A percentile compares a stretch with the other conserved stretches of the same genome.
phyloP scores from a whole-genome alignment of 92 coral and sea anemone species.

The Porites divaricata region DNA sequence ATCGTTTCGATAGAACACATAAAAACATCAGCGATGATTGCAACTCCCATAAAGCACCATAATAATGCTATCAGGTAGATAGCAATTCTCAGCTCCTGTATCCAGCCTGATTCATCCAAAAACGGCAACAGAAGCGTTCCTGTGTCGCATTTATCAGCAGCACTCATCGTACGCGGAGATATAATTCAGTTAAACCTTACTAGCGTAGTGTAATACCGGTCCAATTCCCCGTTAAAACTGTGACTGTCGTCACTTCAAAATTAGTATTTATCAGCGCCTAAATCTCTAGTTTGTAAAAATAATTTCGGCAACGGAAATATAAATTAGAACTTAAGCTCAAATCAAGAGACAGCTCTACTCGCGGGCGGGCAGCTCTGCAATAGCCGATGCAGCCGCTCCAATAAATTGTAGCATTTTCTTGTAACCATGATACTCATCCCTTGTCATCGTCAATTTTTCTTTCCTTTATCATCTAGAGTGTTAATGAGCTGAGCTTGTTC shows the following conservation, averaged over 20 bases:
- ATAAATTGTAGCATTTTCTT: background rate
- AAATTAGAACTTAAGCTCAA: slow-evolving; percentile 10
- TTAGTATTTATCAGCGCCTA: background rate
- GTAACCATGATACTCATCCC: background rate
- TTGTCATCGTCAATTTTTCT: background rate
- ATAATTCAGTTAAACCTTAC: background rate
- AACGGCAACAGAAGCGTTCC: slow-evolving; percentile 83
- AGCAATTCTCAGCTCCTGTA: slow-evolving; percentile 69
- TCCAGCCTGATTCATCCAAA: slow-evolving; percentile 94
- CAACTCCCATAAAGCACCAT: slow-evolving; percentile 99
- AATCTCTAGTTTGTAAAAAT: slow-evolving; percentile 25
- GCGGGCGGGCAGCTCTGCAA: background rate
- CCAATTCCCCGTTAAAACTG: background rate
- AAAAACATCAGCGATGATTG: slow-evolving; percentile 94
- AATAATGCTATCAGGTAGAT: slow-evolving; percentile 83
- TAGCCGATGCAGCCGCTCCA: background rate
- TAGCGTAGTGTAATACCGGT: background rate
- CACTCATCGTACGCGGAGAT: slow-evolving; percentile 13
- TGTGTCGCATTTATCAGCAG: slow-evolving; percentile 67
- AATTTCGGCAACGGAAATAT: slow-evolving; percentile 17
- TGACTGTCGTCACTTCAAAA: background rate
- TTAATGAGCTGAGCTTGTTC: background rate
- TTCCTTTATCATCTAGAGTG: background rate
- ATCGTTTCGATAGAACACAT: slow-evolving; percentile 98
- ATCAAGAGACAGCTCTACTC: background rate